Base-by-base conservation (phyloP, 2,888 invertebrate genomes). In the Disparrhopalites patrizii region DNA sequence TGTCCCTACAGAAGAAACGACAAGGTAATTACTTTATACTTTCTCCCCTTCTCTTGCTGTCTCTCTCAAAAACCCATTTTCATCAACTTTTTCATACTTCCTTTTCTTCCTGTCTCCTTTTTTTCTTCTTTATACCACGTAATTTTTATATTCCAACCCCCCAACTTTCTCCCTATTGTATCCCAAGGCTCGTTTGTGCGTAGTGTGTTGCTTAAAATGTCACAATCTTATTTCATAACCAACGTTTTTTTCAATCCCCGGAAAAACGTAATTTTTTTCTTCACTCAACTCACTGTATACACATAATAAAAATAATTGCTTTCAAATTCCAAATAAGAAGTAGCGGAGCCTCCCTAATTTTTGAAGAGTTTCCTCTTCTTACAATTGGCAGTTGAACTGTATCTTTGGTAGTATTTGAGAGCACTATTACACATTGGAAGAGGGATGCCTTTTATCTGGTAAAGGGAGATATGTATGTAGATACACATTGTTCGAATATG, bases 1-100 rank as follows among this genome's bases (percentile, higher is more conserved):
- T 8, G 18, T 55, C 33, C 20, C 20, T 20, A 23, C 36, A 15
- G 38, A n/a, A n/a, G n/a, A 56, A 56, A 56, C 23, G 23, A 56
- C 56, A 56, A 56, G 56, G 56, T 56, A 56, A 56, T 56, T 56
- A 56, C 56, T 56, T 38, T 56, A 33, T 33, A 38, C 23, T 38
- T 56, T 38, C 56, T 38, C 28, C 20, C 43, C n/a, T n/a, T n/a
- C n/a, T n/a, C n/a, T n/a, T n/a, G n/a, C n/a, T n/a, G n/a, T n/a
- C n/a, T n/a, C n/a, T n/a, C n/a, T n/a, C n/a, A n/a, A n/a, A 8
- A 23, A 47, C 13, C 47, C 25, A 47, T 25, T 47, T 47, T 47
- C 23, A 3, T 47, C 20, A 43, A 43, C 43, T 43, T 43, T 43
- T 10, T 15, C 8, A 15, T 4, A n/a, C n/a, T n/a, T 43, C 43